These are phyloP conservation scores for Propithecus deckenii DNA, from an alignment of 2,797 vertebrate species.

Conservation along the genomic window DNA sequence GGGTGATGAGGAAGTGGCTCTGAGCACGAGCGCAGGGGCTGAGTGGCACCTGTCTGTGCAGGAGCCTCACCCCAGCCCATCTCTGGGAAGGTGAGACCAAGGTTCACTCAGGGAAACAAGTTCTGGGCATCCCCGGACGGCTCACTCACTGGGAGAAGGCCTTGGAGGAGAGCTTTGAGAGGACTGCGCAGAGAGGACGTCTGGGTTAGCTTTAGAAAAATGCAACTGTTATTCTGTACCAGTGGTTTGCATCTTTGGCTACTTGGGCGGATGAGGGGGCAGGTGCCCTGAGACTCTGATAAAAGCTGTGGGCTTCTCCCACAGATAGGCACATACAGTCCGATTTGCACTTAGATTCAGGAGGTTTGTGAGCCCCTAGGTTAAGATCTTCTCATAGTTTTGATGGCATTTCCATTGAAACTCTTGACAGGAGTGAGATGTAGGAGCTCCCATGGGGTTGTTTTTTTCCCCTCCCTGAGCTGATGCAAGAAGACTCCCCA, in stretches of 20 bases:
- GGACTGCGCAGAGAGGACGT: not conserved
- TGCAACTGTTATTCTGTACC: too few relatives aligned
- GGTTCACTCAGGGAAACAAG: not conserved
- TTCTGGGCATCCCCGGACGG: not conserved
- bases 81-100: not conserved
- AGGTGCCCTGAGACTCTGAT: not conserved
- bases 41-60: not conserved
- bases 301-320: not conserved
- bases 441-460: not conserved
- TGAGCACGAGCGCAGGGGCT: not conserved
- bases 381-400: not conserved
- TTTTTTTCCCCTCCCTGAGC: not conserved
- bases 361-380: not conserved
- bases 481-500: not conserved
- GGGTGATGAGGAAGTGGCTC: constrained; percentile 72
- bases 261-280: not conserved
- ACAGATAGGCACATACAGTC: not conserved
- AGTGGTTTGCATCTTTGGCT: not conserved
- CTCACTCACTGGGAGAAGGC: not conserved
- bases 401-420: not conserved
- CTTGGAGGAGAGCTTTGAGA: not conserved
- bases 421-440: not conserved
- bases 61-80: not conserved
- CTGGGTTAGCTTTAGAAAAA: not conserved
- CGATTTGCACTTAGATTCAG: not conserved